Conservation (phyloP, 1,140 invertebrate genomes). For the Drosophila nebulosa region DNA sequence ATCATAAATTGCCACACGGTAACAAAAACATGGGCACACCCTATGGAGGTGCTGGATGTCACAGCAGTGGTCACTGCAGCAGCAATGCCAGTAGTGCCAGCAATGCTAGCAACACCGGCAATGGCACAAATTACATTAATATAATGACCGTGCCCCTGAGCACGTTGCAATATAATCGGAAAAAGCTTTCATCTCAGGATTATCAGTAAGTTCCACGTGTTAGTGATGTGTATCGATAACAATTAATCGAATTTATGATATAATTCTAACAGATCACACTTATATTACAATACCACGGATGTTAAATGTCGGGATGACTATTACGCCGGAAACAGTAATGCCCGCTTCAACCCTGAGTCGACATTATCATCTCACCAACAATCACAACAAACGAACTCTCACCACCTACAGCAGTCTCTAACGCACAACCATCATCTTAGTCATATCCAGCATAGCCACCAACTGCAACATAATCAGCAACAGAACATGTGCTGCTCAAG, state of each 20-base stretch:
- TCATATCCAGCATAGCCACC: conserved; percentile 47
- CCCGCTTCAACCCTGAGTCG: conserved; percentile 13
- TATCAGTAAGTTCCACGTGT: conserved; percentile 65
- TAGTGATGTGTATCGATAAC: not conserved
- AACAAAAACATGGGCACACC: conserved; percentile 36
- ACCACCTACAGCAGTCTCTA: conserved; percentile 39
- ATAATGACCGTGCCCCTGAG: conserved; percentile 74
- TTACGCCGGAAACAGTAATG: conserved; percentile 47
- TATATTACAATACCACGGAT: conserved; percentile 73
- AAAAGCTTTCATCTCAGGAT: conserved; percentile 72
- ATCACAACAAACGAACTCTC: conserved; percentile 35
- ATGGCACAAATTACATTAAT: conserved; percentile 71
- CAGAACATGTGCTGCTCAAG: conserved; percentile 28
- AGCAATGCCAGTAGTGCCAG: conserved; percentile 54
- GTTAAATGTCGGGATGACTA: conserved; percentile 75
- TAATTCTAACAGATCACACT: conserved; percentile 51
- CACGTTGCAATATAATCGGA: conserved; percentile 75
- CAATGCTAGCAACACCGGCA: conserved; percentile 68
- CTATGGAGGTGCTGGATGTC: conserved; percentile 39
- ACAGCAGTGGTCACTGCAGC: conserved; percentile 48
- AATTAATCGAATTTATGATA: not conserved
- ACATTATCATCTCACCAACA: conserved; percentile 31
- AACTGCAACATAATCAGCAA: conserved; percentile 50
- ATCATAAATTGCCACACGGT: conserved; percentile 36
- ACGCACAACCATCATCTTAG: conserved; percentile 52